Evolutionary conservation across 1,140 invertebrate genomes (phyloP), one percentile per base, ranked within the genome.

Genomic region (Papilio helenus): DNA sequence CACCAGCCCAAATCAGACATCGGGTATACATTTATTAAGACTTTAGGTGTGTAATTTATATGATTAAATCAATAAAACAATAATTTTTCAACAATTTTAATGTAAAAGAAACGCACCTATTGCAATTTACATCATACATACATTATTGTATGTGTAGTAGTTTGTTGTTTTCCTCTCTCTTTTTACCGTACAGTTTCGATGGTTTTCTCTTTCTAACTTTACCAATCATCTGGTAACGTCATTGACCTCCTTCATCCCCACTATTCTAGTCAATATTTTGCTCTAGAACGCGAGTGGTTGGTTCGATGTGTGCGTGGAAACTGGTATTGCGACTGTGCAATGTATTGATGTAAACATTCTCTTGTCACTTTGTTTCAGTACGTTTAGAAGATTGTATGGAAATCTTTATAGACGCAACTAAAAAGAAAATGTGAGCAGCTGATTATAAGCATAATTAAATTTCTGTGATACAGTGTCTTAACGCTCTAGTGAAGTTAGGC

Each of bases 261-360:
- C 86, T 81, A 83, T 79, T 58, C 81, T 77, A 87, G 87, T 89
- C 89, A 84, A 88, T 90, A 90, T 87, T 89, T 86, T 80, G 82
- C 83, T 84, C 74, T 82, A 78, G 76, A 79, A 87, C 82, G 84
- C 83, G 77, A 84, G 76, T 73, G 76, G 79, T 72, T 58, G 78
- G 79, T 79, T 76, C n/a, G 34, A 81, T 83, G 88, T 92, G 89
- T 92, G 92, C 72, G 90, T 91, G 76, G 78, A 86, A 86, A 85
- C 86, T 84, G 84, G 85, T 87, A 89, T 86, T 92, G 90, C 88
- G 90, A 82, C 88, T 92, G 89, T 90, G 89, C 90, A 89, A 83
- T 85, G 85, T 92, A 93, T 92, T 90, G 91, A 94, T 93, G 90
- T 94, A 93, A 93, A 94, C 92, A 94, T 92, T 91, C 87, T 85